These are phyloP conservation scores for Furnarius figulus DNA, from an alignment of 2,113 vertebrate species.

Conservation along the genomic window DNA sequence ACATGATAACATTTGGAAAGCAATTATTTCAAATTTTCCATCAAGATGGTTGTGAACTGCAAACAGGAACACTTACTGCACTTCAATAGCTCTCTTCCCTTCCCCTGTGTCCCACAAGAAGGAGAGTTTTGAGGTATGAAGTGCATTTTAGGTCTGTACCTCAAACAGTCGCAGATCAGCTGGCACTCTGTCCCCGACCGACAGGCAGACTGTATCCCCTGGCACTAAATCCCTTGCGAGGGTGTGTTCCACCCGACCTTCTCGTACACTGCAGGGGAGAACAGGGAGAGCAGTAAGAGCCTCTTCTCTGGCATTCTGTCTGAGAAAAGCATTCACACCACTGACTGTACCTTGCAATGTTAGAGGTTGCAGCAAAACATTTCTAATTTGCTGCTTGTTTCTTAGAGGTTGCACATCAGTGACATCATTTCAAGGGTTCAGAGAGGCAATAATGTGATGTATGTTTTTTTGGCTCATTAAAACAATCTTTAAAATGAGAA, in stretches of 20 bases:
- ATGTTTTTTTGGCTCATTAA: not conserved
- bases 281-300: not conserved
- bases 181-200: slow-evolving; percentile 94
- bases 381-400: not conserved
- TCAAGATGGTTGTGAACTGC: not conserved
- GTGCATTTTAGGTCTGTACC: slow-evolving; percentile 66
- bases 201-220: slow-evolving; percentile 93
- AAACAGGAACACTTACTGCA: not conserved
- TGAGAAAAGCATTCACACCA: not conserved
- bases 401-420: not conserved
- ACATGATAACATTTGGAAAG: not conserved
- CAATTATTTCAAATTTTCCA: not conserved
- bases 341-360: accelerated
- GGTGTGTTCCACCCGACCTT: slow-evolving; percentile 88
- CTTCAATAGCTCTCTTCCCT: not conserved
- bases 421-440: not conserved
- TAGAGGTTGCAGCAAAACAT: not conserved
- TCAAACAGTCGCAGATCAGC: slow-evolving; percentile 94
- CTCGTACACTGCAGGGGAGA: slow-evolving; percentile 79
- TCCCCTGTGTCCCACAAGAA: not conserved
- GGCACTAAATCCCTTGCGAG: slow-evolving; percentile 95
- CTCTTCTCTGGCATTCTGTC: not conserved
- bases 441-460: not conserved
- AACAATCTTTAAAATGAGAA: not conserved
- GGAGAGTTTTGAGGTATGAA: not conserved